A percentile compares a stretch with the other conserved stretches of the same genome.
Evolutionary conservation across 2,888 invertebrate species (phyloP).

Genomic region (Elegia similella): DNA sequence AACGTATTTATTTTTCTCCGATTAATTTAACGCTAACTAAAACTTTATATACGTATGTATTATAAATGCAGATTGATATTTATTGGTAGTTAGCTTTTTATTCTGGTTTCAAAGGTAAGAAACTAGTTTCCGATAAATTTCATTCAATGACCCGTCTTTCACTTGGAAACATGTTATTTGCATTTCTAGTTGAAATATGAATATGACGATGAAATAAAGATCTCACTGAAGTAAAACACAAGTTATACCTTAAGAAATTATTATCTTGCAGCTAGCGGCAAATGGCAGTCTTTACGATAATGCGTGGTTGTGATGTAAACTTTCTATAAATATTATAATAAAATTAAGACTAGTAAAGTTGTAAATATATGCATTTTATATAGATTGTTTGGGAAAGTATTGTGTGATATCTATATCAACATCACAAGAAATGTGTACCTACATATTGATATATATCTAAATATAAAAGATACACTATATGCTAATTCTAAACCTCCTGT

Average conservation of each 20-base stretch:
- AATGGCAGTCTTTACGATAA: constrained; percentile 4
- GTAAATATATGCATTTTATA: neutral
- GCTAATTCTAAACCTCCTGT: too few species aligned
- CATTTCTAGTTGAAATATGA: constrained; percentile 1
- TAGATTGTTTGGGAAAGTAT: too few species aligned
- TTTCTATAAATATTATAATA: constrained; percentile 6
- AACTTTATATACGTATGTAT: too few species aligned
- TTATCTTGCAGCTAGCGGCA: neutral
- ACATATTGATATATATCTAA: too few species aligned
- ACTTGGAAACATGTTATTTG: neutral
- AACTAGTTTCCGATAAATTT: neutral
- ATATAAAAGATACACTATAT: too few species aligned
- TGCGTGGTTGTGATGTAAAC: neutral
- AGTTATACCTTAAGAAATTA: neutral
- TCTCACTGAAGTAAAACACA: neutral
- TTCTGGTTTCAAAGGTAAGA: neutral
- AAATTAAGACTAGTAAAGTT: neutral
- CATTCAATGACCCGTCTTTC: neutral
- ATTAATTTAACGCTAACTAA: too few species aligned
- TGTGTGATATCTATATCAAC: too few species aligned
- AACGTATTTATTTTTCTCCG: too few species aligned
- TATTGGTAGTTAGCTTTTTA: neutral
- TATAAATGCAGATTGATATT: too few species aligned
- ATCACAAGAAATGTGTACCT: too few species aligned
- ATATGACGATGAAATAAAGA: constrained; percentile 1